A percentile compares a stretch with the other conserved stretches of the same genome.
phyloP scores from a whole-genome alignment of 2,113 vertebrate species.

The Ahaetulla prasina region DNA sequence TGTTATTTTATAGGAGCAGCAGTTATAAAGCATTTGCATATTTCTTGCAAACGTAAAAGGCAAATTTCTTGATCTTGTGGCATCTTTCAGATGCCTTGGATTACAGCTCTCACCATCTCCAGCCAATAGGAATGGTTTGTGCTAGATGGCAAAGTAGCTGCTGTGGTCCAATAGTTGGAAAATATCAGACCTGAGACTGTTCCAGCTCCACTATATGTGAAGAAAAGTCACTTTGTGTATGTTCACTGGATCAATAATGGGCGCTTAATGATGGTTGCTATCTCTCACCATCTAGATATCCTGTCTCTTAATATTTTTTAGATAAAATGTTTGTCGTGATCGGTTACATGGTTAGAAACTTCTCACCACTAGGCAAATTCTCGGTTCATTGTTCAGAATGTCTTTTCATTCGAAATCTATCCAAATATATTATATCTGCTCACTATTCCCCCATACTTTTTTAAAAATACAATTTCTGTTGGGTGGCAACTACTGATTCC shows the following conservation, averaged over 20 bases:
- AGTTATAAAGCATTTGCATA: too few species aligned
- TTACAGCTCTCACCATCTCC: not conserved
- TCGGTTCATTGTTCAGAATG: not conserved
- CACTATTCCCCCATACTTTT: not conserved
- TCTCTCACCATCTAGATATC: not conserved
- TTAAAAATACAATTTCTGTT: not conserved
- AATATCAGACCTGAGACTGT: not conserved
- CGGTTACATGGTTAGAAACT: not conserved
- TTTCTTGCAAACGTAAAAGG: not conserved
- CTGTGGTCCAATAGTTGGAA: not conserved
- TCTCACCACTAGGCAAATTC: not conserved
- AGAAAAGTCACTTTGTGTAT: not conserved
- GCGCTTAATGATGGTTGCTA: not conserved
- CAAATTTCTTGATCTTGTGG: not conserved
- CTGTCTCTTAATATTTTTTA: not conserved
- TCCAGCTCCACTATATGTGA: not conserved
- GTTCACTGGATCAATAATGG: not conserved
- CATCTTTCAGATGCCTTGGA: not conserved
- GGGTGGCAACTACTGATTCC: not conserved
- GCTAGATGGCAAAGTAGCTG: not conserved
- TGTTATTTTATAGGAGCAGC: not conserved
- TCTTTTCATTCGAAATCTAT: not conserved
- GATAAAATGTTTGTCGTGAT: not conserved
- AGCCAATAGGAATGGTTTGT: not conserved
- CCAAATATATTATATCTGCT: not conserved